These are phyloP conservation scores for Agrochola litura DNA, from an alignment of 2,888 invertebrate genomes.

Conservation along the genomic window DNA sequence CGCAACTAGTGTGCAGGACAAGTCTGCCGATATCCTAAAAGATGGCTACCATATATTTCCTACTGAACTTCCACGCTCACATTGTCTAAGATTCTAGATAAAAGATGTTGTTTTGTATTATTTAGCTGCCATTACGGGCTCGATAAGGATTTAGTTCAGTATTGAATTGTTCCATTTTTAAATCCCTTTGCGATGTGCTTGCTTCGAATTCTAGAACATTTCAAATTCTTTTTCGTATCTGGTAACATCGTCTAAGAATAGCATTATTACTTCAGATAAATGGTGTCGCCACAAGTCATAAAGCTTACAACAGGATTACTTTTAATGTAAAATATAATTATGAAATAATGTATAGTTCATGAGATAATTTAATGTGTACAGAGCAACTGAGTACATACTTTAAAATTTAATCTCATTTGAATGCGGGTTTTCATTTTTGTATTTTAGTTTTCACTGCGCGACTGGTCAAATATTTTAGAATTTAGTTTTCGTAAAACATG, in stretches of 20 bases:
- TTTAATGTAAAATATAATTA: slow-evolving; percentile 4
- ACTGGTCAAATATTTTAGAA: slow-evolving; percentile 29
- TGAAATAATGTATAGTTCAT: slow-evolving; percentile 21
- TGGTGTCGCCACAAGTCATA: no score
- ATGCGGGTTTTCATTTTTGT: slow-evolving; percentile 39
- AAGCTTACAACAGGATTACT: background rate
- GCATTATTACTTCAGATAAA: background rate
- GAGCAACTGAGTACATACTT: slow-evolving; percentile 26
- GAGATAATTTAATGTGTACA: slow-evolving; percentile 39
- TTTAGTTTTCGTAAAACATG: slow-evolving; percentile 26
- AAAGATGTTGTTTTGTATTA: slow-evolving; percentile 63
- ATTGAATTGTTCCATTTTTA: slow-evolving; percentile 37
- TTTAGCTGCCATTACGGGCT: slow-evolving; percentile 49
- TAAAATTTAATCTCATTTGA: slow-evolving; percentile 54
- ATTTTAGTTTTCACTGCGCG: slow-evolving; percentile 48
- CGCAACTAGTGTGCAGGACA: background rate
- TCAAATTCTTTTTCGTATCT: background rate
- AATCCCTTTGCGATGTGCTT: slow-evolving; percentile 25
- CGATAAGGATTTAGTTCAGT: slow-evolving; percentile 47
- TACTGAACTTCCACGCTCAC: slow-evolving; percentile 44
- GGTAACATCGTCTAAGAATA: background rate
- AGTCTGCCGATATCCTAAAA: background rate
- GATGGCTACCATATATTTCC: slow-evolving; percentile 33
- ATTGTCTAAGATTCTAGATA: slow-evolving; percentile 64
- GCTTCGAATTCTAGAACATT: slow-evolving; percentile 26